Base-by-base conservation (phyloP, 2,113 vertebrate species). In the Caretta caretta region DNA sequence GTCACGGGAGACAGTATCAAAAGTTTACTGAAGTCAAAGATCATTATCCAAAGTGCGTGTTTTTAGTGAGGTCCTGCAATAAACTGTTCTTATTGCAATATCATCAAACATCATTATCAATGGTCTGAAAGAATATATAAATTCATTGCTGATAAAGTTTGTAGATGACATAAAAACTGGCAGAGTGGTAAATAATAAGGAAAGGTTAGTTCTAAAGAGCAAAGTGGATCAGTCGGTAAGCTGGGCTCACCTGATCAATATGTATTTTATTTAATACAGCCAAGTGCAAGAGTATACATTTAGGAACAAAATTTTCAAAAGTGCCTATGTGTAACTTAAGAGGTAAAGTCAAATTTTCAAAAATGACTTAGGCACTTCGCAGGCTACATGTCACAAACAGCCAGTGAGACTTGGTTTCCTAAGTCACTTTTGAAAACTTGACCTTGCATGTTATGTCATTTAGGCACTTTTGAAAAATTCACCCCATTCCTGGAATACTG, bases 11-110 rank as follows among this genome's bases (percentile, higher is more conserved):
- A 54, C 53, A 22, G 53, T 22, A 54, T 54, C 19, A 54, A 54
- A 54, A 54, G 53, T 54, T 54, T 54, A 54, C 53, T 54, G 4
- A 54, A 54, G 20, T 54, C 53, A 54, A 22, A 22, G 25, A 57
- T 27, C 22, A 62, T 90, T 86, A 80, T 88, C 92, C 84, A 78
- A 0, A 0, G 84, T 56, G 72, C 89, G 4, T 84, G 35, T 50
- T 92, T 84, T 75, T 87, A 87, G 38, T 27, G 85, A 89, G 85
- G 80, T n/a, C 72, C 90, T 89, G 83, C 90, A 89, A 88, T 84
- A 87, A 80, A n/a, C 62, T 88, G 85, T 56, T 56, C 88, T 89
- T 76, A 92, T 87, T 89, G 81, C 84, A 72, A 62, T 22, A 48
- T 84, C 87, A 95, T 90, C 85, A 78, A 86, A 72, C n/a, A 83